These are phyloP conservation scores for Glareola pratincola DNA, from an alignment of 2,113 vertebrate genomes.

Conservation along the genomic window DNA sequence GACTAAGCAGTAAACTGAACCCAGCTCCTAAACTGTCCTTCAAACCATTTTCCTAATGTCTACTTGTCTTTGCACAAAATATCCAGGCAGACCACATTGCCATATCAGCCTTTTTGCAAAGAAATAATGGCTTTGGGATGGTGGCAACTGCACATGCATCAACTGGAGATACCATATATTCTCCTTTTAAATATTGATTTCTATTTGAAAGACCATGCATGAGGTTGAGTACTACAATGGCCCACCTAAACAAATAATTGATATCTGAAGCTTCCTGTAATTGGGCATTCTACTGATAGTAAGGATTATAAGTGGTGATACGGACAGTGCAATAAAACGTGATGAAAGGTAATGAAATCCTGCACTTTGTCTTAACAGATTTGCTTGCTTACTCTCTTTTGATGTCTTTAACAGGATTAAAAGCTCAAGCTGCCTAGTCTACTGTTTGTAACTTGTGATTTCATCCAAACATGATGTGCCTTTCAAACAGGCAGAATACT, in stretches of 20 bases:
- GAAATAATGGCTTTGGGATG: not conserved
- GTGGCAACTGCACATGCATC: not conserved
- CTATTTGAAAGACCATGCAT: not conserved
- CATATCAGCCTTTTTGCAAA: not conserved
- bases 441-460: not conserved
- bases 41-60: not conserved
- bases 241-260: not conserved
- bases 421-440: not conserved
- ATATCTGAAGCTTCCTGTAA: conserved; percentile 2
- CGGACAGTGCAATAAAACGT: conserved; percentile 16
- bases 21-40: not conserved
- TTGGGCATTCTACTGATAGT: not conserved
- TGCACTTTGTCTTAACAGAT: not conserved
- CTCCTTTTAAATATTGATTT: not conserved
- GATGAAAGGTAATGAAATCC: not conserved
- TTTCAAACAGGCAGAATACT: not conserved
- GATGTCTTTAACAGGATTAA: not conserved
- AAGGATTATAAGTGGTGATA: not conserved
- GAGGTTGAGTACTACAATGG: not conserved
- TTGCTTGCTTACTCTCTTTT: not conserved
- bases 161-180: not conserved
- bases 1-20: not conserved
- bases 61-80: not conserved
- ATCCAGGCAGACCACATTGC: rapidly evolving
- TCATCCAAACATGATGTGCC: not conserved